Percentiles rank a stretch among this genome's conserved stretches.
phyloP scores from a whole-genome alignment of 2,888 invertebrate genomes.

The Apocheima hispidaria region DNA sequence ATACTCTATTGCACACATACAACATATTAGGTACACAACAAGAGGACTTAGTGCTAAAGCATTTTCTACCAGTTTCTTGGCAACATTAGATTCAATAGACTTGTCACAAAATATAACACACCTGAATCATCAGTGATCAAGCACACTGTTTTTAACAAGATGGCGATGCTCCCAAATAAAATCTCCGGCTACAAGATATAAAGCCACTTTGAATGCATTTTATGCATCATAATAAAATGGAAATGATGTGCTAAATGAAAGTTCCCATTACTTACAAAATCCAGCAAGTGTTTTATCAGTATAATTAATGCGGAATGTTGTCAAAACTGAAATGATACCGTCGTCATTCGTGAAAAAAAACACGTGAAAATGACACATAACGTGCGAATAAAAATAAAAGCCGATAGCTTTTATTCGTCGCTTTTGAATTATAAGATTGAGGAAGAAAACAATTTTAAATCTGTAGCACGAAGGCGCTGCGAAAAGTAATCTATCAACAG shows the following conservation, averaged over 20 bases:
- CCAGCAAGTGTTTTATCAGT: constrained; percentile 22
- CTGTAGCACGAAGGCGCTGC: constrained; percentile 50
- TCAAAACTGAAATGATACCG: constrained; percentile 31
- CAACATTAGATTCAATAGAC: constrained; percentile 7
- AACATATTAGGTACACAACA: too few relatives aligned
- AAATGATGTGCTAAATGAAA: constrained; percentile 36
- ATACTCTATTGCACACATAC: too few relatives aligned
- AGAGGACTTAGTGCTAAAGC: too few relatives aligned
- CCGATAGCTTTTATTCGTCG: constrained; percentile 56
- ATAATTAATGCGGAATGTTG: constrained; percentile 38
- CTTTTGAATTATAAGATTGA: constrained; percentile 62
- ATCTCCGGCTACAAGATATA: constrained; percentile 31
- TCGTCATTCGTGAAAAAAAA: constrained; percentile 22
- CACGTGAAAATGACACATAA: constrained; percentile 49
- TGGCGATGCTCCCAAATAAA: constrained; percentile 26
- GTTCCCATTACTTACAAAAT: constrained; percentile 35
- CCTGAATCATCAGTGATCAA: constrained; percentile 13
- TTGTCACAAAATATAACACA: constrained; percentile 6
- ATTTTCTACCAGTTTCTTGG: neutral
- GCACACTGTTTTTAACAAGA: constrained; percentile 3
- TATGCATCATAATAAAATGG: constrained; percentile 40
- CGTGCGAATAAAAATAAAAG: constrained; percentile 43
- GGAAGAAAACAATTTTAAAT: constrained; percentile 64
- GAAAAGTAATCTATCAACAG: constrained; percentile 72
- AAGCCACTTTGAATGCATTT: constrained; percentile 38